phyloP scores from a whole-genome alignment of 2,888 invertebrate species.

The Xanthia togata region DNA sequence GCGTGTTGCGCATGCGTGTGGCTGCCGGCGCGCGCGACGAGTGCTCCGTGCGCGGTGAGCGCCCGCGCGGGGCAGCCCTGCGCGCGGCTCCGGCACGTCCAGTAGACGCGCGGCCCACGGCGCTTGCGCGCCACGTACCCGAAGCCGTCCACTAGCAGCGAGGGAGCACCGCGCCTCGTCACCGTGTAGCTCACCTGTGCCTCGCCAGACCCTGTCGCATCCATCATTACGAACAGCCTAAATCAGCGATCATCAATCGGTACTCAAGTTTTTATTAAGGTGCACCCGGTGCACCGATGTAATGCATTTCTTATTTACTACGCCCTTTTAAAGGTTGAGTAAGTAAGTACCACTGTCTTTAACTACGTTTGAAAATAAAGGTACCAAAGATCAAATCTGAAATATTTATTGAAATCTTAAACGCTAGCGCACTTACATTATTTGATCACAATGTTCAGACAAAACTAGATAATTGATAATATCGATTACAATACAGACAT shows the following conservation, averaged over 20 bases:
- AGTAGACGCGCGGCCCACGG: conserved; percentile 85
- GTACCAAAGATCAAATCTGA: conserved; percentile 45
- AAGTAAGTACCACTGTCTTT: not conserved
- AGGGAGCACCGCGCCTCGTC: conserved; percentile 86
- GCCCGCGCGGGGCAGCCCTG: conserved; percentile 83
- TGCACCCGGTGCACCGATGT: not conserved
- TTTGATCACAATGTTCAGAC: conserved; percentile 74
- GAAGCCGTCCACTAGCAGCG: conserved; percentile 82
- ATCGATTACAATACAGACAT: conserved; percentile 54
- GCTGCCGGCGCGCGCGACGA: conserved; percentile 71
- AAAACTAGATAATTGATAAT: conserved; percentile 63
- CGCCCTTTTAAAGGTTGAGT: not conserved
- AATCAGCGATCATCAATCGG: conserved; percentile 6
- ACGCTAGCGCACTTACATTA: conserved; percentile 64
- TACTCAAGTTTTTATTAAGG: not conserved
- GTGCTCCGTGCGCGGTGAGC: conserved; percentile 80
- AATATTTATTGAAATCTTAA: conserved; percentile 72
- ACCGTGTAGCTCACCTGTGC: conserved; percentile 81
- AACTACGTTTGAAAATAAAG: conserved; percentile 32
- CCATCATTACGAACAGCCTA: conserved; percentile 38
- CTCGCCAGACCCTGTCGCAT: conserved; percentile 70
- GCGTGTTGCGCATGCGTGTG: conserved; percentile 81
- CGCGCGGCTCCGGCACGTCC: conserved; percentile 83
- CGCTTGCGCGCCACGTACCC: conserved; percentile 85
- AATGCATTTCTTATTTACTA: conserved; percentile 1